phyloP scores from a whole-genome alignment of 2,113 vertebrate genomes.

The Gobio gobio region DNA sequence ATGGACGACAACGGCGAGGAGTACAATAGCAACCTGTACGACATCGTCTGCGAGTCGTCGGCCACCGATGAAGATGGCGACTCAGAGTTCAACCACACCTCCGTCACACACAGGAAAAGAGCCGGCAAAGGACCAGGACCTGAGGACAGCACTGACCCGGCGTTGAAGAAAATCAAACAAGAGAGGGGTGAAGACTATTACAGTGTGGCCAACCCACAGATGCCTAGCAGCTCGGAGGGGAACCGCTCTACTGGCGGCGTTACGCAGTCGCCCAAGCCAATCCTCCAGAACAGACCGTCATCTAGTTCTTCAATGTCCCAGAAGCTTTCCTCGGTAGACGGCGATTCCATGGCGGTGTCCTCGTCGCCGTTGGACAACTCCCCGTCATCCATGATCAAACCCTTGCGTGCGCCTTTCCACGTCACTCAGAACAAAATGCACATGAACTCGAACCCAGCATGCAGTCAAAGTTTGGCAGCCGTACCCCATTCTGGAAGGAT shows the following conservation, averaged over 20 bases:
- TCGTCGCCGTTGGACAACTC: conserved; percentile 63
- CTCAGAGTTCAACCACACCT: conserved; percentile 78
- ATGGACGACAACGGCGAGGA: conserved; percentile 83
- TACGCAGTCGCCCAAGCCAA: conserved; percentile 77
- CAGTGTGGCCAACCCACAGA: conserved; percentile 81
- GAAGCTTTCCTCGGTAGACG: conserved; percentile 66
- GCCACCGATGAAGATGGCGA: conserved; percentile 87
- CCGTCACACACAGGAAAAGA: conserved; percentile 70
- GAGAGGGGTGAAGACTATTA: conserved; percentile 86
- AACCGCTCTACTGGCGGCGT: conserved; percentile 65
- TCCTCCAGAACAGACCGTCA: conserved; percentile 38
- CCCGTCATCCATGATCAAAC: conserved; percentile 38
- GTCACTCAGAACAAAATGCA: conserved; percentile 51
- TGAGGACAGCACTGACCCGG: conserved; percentile 71
- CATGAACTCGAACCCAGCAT: conserved; percentile 66
- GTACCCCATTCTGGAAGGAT: conserved; percentile 81
- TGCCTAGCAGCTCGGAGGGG: conserved; percentile 67
- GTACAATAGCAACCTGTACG: conserved; percentile 83
- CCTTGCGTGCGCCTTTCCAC: neutral
- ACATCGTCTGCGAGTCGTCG: conserved; percentile 88
- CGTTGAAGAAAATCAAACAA: conserved; percentile 88
- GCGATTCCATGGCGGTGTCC: conserved; percentile 70
- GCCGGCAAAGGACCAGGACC: conserved; percentile 52
- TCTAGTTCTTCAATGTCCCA: conserved; percentile 61
- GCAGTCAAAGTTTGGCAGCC: conserved; percentile 77